phyloP scores from a whole-genome alignment of 2,797 vertebrate species.

The Mus minutoides region DNA sequence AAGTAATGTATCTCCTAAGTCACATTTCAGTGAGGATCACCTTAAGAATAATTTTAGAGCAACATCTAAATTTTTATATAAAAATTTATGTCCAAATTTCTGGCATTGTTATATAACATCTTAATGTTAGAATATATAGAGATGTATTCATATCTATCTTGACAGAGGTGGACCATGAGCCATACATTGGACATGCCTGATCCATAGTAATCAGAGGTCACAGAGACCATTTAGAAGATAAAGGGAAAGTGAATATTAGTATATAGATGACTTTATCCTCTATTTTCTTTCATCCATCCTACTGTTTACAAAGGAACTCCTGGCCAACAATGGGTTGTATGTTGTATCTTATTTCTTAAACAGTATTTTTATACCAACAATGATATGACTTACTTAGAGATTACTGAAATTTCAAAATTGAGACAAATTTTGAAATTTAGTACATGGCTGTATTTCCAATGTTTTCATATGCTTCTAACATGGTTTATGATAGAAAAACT shows the following conservation, averaged over 20 bases:
- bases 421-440: background rate
- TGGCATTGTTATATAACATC: background rate
- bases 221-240: background rate
- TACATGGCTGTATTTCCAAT: background rate
- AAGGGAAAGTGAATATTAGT: background rate
- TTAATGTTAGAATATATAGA: background rate
- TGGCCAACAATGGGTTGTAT: background rate
- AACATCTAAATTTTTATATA: slow-evolving; percentile 8
- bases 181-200: background rate
- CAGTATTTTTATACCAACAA: background rate
- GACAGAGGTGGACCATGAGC: background rate
- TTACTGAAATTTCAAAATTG: background rate
- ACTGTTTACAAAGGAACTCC: background rate
- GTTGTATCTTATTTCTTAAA: background rate
- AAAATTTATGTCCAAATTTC: background rate
- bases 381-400: background rate
- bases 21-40: background rate
- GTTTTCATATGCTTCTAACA: background rate
- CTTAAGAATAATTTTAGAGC: background rate
- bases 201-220: background rate
- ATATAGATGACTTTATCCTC: background rate
- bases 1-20: slow-evolving; percentile 18
- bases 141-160: background rate
- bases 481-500: background rate
- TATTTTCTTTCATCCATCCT: background rate